Conservation (phyloP, 2,888 invertebrate genomes). For the Drosophila antonietae region DNA sequence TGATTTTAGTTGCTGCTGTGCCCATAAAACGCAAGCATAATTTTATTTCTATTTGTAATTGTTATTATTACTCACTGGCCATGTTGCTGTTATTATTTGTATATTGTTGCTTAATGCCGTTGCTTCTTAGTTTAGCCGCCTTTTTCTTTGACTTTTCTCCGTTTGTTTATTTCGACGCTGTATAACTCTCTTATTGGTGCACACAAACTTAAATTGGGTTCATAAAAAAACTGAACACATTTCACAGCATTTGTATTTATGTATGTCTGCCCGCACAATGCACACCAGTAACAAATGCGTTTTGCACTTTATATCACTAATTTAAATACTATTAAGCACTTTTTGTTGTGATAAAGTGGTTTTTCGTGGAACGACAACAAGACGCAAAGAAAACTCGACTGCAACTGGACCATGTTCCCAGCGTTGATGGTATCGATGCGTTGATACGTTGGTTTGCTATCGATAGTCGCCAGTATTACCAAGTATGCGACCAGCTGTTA, state of each 20-base stretch:
- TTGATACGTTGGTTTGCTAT: conserved; percentile 14
- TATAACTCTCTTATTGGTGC: conserved; percentile 39
- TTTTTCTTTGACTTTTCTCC: conserved; percentile 17
- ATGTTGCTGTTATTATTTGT: conserved; percentile 53
- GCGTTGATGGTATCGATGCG: conserved; percentile 11
- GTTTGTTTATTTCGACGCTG: conserved; percentile 32
- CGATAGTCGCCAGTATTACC: conserved; percentile 41
- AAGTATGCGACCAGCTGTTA: conserved; percentile 45
- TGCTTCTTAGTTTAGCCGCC: conserved; percentile 44
- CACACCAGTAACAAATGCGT: conserved; percentile 11
- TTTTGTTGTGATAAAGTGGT: conserved; percentile 12
- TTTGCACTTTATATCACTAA: conserved; percentile 18
- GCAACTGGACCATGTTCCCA: conserved; percentile 26
- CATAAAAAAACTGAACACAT: conserved; percentile 64
- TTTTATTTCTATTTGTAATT: conserved; percentile 42
- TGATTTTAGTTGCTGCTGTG: conserved; percentile 24
- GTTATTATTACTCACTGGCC: conserved; percentile 81
- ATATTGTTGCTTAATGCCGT: conserved; percentile 33
- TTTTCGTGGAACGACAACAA: conserved; percentile 25
- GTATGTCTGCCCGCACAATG: conserved; percentile 16
- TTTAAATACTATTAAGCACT: conserved; percentile 23
- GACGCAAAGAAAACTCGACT: conserved; percentile 47
- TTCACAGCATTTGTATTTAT: conserved; percentile 52
- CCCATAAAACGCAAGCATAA: conserved; percentile 29
- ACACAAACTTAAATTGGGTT: conserved; percentile 41